These are phyloP conservation scores for Smutsia temminckii DNA, from an alignment of 2,797 vertebrate genomes.

Conservation along the genomic window DNA sequence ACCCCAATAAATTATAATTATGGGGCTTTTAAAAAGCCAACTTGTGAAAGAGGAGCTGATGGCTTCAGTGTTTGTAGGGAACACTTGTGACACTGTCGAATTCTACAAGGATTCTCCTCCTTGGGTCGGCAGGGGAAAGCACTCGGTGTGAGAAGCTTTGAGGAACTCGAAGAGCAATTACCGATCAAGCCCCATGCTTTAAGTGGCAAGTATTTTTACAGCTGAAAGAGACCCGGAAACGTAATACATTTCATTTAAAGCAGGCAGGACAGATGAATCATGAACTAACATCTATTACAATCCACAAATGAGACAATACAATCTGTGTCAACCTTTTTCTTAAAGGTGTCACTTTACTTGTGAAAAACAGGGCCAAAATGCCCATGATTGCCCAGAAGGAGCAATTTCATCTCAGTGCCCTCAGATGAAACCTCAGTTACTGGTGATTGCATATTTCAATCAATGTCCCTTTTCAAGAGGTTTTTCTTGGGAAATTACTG, in stretches of 20 bases:
- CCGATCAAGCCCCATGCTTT: background rate
- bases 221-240: background rate
- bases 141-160: background rate
- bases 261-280: background rate
- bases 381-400: background rate
- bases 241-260: slow-evolving; percentile 38
- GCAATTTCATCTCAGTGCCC: background rate
- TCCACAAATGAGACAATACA: background rate
- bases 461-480: background rate
- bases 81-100: background rate
- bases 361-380: background rate
- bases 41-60: background rate
- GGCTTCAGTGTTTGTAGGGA: background rate
- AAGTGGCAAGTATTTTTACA: background rate
- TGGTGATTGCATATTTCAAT: slow-evolving; percentile 1
- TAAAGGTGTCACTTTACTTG: background rate
- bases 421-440: slow-evolving; percentile 10
- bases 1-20: slow-evolving; percentile 2
- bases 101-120: background rate
- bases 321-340: background rate
- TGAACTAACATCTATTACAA: background rate
- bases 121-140: background rate
- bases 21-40: slow-evolving; percentile 10
- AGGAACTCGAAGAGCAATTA: slow-evolving; percentile 38
- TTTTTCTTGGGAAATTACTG: background rate